Conservation (phyloP, 1,140 invertebrate species). For the Zaprionus ghesquierei region DNA sequence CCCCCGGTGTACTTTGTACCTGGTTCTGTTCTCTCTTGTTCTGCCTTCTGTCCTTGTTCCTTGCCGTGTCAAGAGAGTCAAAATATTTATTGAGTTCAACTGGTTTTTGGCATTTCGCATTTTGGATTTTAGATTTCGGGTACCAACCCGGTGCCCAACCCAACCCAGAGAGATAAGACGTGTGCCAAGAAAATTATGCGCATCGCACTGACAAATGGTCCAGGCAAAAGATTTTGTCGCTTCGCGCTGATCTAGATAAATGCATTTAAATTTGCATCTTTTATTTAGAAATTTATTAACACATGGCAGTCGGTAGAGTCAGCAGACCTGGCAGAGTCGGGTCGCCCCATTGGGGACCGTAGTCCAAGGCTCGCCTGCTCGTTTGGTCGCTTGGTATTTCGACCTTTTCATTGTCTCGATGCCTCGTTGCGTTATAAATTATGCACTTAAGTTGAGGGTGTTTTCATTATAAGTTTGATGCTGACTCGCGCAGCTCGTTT, state of each 20-base stretch:
- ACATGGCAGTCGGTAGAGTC: conserved; percentile 11
- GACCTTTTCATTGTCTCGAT: conserved; percentile 57
- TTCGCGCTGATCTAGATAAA: conserved; percentile 80
- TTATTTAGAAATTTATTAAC: conserved; percentile 82
- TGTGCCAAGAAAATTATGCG: conserved; percentile 69
- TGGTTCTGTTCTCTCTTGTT: background rate
- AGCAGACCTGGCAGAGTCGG: conserved; percentile 17
- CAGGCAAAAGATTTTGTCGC: conserved; percentile 77
- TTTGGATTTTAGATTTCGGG: background rate
- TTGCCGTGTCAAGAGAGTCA: conserved; percentile 68
- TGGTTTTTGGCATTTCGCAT: conserved; percentile 53
- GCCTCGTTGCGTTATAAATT: conserved; percentile 75
- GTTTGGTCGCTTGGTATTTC: conserved; percentile 52
- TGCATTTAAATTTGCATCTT: conserved; percentile 81
- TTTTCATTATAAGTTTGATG: conserved; percentile 78
- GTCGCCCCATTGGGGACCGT: background rate
- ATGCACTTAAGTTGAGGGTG: conserved; percentile 81
- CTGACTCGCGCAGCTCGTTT: conserved; percentile 3
- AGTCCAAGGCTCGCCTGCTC: conserved; percentile 26
- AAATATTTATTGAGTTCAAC: conserved; percentile 81
- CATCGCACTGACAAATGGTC: conserved; percentile 72
- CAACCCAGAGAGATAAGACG: conserved; percentile 54
- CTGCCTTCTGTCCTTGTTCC: conserved; percentile 4
- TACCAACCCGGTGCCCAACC: background rate
- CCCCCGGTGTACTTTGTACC: conserved; percentile 26